These are phyloP conservation scores for Drosophila kikkawai DNA, from an alignment of 1,140 invertebrate species.

Conservation along the genomic window DNA sequence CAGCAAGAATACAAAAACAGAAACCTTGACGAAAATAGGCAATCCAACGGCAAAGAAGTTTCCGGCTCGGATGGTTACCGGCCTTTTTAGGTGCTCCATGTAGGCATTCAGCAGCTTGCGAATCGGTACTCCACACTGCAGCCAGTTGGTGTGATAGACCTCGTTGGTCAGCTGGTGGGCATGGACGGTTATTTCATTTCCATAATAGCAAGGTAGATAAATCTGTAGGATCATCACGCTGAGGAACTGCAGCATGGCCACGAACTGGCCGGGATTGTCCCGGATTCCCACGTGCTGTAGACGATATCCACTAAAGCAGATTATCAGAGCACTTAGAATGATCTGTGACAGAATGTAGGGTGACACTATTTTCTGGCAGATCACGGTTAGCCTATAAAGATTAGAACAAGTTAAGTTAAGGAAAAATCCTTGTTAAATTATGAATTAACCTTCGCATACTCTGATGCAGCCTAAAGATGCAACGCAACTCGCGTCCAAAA, in stretches of 20 bases:
- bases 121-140: slow-evolving; percentile 32
- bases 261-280: slow-evolving; percentile 68
- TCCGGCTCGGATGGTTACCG: slow-evolving; percentile 60
- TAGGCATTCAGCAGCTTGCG: slow-evolving; percentile 63
- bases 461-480: slow-evolving; percentile 56
- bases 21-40: slow-evolving; percentile 75
- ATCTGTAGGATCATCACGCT: slow-evolving; percentile 77
- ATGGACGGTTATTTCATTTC: slow-evolving; percentile 71
- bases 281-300: slow-evolving; percentile 59
- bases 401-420: not conserved
- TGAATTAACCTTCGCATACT: slow-evolving; percentile 42
- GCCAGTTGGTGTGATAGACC: slow-evolving; percentile 73
- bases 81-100: slow-evolving; percentile 73
- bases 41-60: slow-evolving; percentile 75
- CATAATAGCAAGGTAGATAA: slow-evolving; percentile 74
- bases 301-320: slow-evolving; percentile 77
- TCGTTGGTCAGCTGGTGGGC: slow-evolving; percentile 63
- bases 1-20: too few species aligned
- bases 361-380: slow-evolving; percentile 64
- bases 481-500: slow-evolving; percentile 40
- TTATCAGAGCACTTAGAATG: slow-evolving; percentile 76
- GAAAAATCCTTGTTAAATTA: not conserved
- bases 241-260: slow-evolving; percentile 76
- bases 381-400: slow-evolving; percentile 48
- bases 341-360: slow-evolving; percentile 71